These are phyloP conservation scores for Catagonus wagneri DNA, from an alignment of 2,113 vertebrate species.

Conservation along the genomic window DNA sequence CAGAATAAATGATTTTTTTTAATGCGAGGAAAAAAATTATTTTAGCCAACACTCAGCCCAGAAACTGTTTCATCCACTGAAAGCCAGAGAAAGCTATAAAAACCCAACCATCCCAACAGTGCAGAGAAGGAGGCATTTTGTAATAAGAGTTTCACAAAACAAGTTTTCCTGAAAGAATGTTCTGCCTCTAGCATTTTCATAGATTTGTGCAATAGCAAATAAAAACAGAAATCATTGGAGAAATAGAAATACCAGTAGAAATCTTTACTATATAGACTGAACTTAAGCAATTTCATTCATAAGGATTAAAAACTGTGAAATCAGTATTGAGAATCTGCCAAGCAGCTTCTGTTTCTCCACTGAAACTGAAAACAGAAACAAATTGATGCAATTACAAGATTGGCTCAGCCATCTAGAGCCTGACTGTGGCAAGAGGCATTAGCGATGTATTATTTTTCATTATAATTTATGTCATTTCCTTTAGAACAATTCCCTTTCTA, in stretches of 20 bases:
- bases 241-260: slow-evolving; percentile 73
- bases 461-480: slow-evolving; percentile 26
- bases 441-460: background rate
- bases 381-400: background rate
- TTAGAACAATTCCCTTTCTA: background rate
- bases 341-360: slow-evolving; percentile 56
- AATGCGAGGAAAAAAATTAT: slow-evolving; percentile 45
- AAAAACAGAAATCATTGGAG: slow-evolving; percentile 71
- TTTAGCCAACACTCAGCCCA: slow-evolving; percentile 37
- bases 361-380: slow-evolving; percentile 56
- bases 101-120: slow-evolving; percentile 31
- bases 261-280: slow-evolving; percentile 76
- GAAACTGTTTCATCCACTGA: slow-evolving; percentile 50
- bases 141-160: slow-evolving; percentile 69
- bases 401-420: background rate
- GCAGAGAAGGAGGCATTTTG: slow-evolving; percentile 60
- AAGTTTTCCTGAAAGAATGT: slow-evolving; percentile 62
- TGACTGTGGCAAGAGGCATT: background rate
- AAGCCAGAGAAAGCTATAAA: slow-evolving; percentile 50
- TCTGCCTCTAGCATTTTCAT: slow-evolving; percentile 65
- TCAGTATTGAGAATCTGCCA: slow-evolving; percentile 72
- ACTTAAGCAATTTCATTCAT: slow-evolving; percentile 76
- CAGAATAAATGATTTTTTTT: slow-evolving; percentile 64
- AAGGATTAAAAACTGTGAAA: slow-evolving; percentile 76
- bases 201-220: slow-evolving; percentile 65